Evolutionary conservation across 2,797 vertebrate species (phyloP).

Genomic region (Paguma larvata): DNA sequence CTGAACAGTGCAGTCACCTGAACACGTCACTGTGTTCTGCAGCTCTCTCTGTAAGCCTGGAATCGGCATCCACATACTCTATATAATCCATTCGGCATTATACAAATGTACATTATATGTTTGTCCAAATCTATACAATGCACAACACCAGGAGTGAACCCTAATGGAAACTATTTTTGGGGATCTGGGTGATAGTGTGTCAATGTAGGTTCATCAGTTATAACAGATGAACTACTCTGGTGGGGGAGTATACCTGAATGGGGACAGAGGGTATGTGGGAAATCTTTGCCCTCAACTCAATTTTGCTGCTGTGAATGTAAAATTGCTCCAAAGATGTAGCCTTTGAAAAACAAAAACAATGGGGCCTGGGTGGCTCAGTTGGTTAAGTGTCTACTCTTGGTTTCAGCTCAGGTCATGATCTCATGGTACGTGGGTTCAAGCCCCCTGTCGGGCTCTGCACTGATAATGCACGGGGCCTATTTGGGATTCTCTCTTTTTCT

Average conservation of each 20-base stretch:
- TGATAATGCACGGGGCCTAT: too few species aligned
- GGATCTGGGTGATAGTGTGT: not conserved
- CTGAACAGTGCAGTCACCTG: not conserved
- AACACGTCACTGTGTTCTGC: not conserved
- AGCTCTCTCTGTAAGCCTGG: not conserved
- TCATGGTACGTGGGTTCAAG: too few species aligned
- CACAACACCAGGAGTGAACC: not conserved
- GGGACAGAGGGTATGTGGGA: not conserved
- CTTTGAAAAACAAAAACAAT: not conserved
- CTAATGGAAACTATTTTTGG: not conserved
- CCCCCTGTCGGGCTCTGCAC: too few species aligned
- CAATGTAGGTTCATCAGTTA: not conserved
- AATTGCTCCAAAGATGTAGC: not conserved
- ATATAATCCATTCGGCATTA: not conserved
- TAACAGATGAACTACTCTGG: not conserved
- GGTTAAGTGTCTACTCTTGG: too few species aligned
- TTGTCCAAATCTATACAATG: not conserved
- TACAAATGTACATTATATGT: not conserved
- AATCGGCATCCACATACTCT: not conserved
- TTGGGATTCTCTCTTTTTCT: too few species aligned
- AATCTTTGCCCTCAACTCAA: not conserved
- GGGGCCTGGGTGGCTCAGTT: too few species aligned
- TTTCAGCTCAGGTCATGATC: too few species aligned
- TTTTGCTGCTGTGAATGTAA: not conserved
- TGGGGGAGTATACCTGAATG: not conserved